Conservation (phyloP, 2,113 vertebrate species). For the Neoarius graeffei region DNA sequence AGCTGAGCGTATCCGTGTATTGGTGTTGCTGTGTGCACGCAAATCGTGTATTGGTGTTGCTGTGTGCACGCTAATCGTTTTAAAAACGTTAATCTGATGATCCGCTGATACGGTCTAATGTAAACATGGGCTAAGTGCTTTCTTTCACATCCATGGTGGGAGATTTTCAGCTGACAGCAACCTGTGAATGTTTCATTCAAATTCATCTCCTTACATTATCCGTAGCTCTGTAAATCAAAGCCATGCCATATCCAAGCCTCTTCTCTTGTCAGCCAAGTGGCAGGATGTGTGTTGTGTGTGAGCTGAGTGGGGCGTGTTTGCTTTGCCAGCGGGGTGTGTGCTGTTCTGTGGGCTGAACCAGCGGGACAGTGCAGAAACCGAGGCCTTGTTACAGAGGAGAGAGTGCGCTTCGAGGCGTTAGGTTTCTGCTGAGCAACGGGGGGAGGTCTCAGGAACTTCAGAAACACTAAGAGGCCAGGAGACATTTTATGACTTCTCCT, state of each 20-base stretch:
- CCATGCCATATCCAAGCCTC: background rate
- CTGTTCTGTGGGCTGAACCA: conserved; percentile 55
- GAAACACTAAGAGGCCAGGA: conserved; percentile 46
- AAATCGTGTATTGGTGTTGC: too few relatives aligned
- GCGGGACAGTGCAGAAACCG: conserved; percentile 48
- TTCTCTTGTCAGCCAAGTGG: conserved; percentile 25
- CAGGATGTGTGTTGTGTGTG: conserved; percentile 68
- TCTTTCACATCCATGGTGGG: conserved; percentile 7
- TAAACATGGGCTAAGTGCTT: conserved; percentile 8
- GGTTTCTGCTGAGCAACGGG: conserved; percentile 48
- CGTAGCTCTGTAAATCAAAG: conserved; percentile 22
- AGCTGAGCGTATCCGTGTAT: too few relatives aligned
- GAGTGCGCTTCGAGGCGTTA: conserved; percentile 54
- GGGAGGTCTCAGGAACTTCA: conserved; percentile 48
- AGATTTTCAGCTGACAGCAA: conserved; percentile 22
- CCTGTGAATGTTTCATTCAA: conserved; percentile 27
- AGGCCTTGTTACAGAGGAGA: conserved; percentile 39
- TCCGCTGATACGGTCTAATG: too few relatives aligned
- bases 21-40: too few relatives aligned
- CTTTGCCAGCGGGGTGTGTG: conserved; percentile 65
- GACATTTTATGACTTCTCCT: conserved; percentile 46
- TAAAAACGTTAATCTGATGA: too few relatives aligned
- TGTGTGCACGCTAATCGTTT: too few relatives aligned
- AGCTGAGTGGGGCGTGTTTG: conserved; percentile 64
- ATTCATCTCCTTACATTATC: background rate